Conservation (phyloP, 2,797 vertebrate genomes). For the Clarias pachynema region DNA sequence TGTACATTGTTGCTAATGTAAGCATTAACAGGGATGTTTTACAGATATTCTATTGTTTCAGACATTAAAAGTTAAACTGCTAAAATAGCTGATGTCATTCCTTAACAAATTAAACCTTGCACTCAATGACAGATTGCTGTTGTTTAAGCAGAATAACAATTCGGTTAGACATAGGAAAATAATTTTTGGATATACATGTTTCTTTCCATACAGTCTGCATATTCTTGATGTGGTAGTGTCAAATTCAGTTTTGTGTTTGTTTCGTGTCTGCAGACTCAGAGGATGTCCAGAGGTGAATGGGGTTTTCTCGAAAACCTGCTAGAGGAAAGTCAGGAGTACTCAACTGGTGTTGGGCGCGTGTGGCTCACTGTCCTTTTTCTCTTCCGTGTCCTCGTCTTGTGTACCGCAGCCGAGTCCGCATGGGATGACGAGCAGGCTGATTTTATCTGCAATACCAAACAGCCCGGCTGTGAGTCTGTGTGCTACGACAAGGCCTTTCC, state of each 20-base stretch:
- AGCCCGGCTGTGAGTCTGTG: slow-evolving; percentile 77
- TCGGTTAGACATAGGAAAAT: neutral
- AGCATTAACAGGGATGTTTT: neutral
- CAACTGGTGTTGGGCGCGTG: slow-evolving; percentile 77
- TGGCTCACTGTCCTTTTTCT: slow-evolving; percentile 85
- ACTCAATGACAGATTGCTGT: neutral
- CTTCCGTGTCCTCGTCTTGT: slow-evolving; percentile 80
- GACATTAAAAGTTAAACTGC: neutral
- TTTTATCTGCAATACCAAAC: slow-evolving; percentile 80
- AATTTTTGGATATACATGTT: neutral
- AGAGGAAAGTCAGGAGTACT: slow-evolving; percentile 82
- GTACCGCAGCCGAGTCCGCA: slow-evolving; percentile 78
- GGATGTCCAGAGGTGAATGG: slow-evolving; percentile 86
- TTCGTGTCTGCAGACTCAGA: slow-evolving; percentile 66
- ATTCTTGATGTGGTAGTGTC: neutral
- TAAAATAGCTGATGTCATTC: neutral
- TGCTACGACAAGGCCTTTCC: slow-evolving; percentile 86
- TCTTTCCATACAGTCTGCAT: neutral
- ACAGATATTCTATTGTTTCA: too few relatives aligned
- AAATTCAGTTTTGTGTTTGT: neutral
- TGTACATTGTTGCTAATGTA: neutral
- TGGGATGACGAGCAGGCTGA: slow-evolving; percentile 82
- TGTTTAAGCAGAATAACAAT: neutral
- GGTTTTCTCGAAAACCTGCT: slow-evolving; percentile 82
- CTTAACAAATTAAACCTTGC: neutral